Evolutionary conservation across 2,113 vertebrate genomes (phyloP).

Genomic region (Columbina picui): DNA sequence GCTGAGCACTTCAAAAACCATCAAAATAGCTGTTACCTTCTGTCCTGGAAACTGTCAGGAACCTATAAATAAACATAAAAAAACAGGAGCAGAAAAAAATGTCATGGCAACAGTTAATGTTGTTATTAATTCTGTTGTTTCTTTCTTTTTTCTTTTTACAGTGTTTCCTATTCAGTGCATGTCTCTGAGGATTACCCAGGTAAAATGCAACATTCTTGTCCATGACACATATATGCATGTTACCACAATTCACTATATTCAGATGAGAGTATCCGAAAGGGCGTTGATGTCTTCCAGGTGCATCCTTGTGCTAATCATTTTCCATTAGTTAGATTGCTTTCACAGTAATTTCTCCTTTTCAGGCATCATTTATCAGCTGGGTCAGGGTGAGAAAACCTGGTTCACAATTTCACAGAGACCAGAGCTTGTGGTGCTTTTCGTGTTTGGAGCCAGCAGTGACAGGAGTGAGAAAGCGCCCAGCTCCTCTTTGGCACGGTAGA

Average conservation of each 20-base stretch:
- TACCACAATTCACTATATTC: background rate
- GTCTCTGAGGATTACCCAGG: constrained; percentile 93
- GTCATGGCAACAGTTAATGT: background rate
- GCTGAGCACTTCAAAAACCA: constrained; percentile 20
- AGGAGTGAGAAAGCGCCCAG: background rate
- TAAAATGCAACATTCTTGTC: constrained; percentile 64
- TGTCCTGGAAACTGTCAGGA: constrained; percentile 6
- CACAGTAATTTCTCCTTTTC: background rate
- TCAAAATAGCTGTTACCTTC: constrained; percentile 25
- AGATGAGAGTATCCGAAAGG: background rate
- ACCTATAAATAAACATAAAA: constrained; percentile 42
- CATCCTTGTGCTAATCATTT: constrained; percentile 1
- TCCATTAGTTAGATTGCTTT: background rate
- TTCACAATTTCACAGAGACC: background rate
- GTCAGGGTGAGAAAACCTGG: background rate
- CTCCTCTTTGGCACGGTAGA: background rate
- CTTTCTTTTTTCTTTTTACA: constrained; percentile 62
- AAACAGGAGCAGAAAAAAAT: background rate
- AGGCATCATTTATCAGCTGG: background rate
- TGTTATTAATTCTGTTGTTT: constrained; percentile 20
- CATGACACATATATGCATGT: background rate
- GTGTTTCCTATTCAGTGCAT: constrained; percentile 88
- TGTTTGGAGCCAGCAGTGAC: background rate
- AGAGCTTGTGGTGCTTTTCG: background rate
- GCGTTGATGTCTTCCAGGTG: background rate